Percentiles rank a stretch among this genome's conserved stretches.
phyloP scores from a whole-genome alignment of 1,140 invertebrate genomes.

The Philotrypesis tridentata region DNA sequence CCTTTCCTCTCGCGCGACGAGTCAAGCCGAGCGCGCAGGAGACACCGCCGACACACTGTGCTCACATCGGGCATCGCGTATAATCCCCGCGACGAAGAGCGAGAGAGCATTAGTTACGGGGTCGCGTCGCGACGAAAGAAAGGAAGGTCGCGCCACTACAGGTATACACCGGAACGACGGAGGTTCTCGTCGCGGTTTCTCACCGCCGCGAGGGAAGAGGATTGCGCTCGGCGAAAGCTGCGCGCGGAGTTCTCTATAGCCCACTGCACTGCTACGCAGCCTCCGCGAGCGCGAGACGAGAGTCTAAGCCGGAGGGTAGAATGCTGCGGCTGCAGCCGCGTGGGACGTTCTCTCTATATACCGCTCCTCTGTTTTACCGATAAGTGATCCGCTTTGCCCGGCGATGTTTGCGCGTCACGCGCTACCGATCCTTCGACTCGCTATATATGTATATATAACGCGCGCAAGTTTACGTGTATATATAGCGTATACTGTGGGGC shows the following conservation, averaged over 20 bases:
- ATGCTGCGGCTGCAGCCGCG: not conserved
- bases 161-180: too few species aligned
- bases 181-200: slow-evolving; percentile 7
- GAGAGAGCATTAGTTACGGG: not conserved
- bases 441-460: not conserved
- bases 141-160: not conserved
- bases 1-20: too few species aligned
- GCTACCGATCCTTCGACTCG: not conserved
- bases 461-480: too few species aligned
- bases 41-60: too few species aligned
- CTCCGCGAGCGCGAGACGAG: too few species aligned
- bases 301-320: not conserved
- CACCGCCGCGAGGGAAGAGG: not conserved
- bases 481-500: too few species aligned
- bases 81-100: not conserved
- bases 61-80: too few species aligned
- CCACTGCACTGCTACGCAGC: not conserved
- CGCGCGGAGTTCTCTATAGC: not conserved
- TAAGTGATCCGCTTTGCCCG: slow-evolving; percentile 3
- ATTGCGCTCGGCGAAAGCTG: too few species aligned
- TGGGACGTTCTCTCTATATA: too few species aligned
- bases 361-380: not conserved
- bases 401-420: not conserved
- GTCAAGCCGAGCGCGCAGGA: not conserved
- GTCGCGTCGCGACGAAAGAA: not conserved